phyloP scores from a whole-genome alignment of 2,797 vertebrate genomes.

The Enteromius trimaculatus region DNA sequence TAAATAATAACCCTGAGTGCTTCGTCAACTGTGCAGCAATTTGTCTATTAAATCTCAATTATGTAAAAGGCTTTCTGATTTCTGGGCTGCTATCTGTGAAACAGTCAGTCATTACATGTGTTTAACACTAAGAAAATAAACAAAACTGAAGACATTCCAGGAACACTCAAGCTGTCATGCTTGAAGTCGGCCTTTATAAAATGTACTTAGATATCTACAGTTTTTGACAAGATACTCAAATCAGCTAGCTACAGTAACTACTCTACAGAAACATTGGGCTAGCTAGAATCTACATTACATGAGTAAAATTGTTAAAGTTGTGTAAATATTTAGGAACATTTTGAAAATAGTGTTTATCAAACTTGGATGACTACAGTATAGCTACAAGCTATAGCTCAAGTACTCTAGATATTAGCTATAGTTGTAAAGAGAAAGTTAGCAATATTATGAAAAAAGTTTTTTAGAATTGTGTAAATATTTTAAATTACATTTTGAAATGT shows the following conservation, averaged over 20 bases:
- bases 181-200: slow-evolving; percentile 25
- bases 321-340: background rate
- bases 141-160: slow-evolving; percentile 20
- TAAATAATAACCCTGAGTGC: slow-evolving; percentile 51
- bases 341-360: background rate
- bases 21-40: slow-evolving; percentile 51
- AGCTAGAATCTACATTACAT: background rate
- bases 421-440: background rate
- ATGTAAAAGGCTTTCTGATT: slow-evolving; percentile 35
- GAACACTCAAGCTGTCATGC: slow-evolving; percentile 19
- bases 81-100: slow-evolving; percentile 19
- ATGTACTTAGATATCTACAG: background rate
- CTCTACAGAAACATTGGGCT: background rate
- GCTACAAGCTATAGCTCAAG: background rate
- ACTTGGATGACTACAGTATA: background rate
- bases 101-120: slow-evolving; percentile 32
- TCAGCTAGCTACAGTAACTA: background rate
- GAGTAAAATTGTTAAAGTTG: background rate
- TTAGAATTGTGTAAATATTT: background rate
- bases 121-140: slow-evolving; percentile 46
- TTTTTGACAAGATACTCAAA: slow-evolving; percentile 6
- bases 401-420: background rate
- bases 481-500: background rate
- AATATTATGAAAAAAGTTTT: background rate
- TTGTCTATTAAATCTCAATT: slow-evolving; percentile 54